A percentile compares a stretch with the other conserved stretches of the same genome.
phyloP scores from a whole-genome alignment of 2,888 invertebrate species.

The Acrocyrtus sp. region DNA sequence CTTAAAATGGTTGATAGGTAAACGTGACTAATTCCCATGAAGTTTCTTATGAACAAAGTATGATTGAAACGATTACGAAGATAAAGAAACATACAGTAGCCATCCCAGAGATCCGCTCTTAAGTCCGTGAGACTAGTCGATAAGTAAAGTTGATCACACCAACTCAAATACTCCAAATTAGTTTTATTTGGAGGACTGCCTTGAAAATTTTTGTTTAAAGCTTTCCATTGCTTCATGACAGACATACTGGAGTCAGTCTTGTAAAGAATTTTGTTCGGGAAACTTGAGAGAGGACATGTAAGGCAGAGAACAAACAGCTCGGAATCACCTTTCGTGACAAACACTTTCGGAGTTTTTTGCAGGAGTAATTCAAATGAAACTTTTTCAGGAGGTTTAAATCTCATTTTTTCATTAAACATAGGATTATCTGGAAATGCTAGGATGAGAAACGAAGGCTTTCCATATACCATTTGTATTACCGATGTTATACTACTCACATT shows the following conservation, averaged over 20 bases:
- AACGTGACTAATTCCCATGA: slow-evolving; percentile 16
- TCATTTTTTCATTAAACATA: too few relatives aligned
- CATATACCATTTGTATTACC: neutral
- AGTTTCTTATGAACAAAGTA: neutral
- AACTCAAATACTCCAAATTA: neutral
- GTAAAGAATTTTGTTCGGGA: neutral
- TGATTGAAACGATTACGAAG: slow-evolving; percentile 27
- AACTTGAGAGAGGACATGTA: neutral
- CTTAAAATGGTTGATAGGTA: slow-evolving; percentile 11
- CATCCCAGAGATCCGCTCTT: slow-evolving; percentile 34
- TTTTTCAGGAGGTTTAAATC: too few relatives aligned
- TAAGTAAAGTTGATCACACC: slow-evolving; percentile 8
- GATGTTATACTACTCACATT: neutral
- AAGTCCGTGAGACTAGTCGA: slow-evolving; percentile 3
- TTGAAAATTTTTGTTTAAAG: slow-evolving; percentile 26
- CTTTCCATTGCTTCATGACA: too few relatives aligned
- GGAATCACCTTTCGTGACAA: too few relatives aligned
- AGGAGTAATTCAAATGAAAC: too few relatives aligned
- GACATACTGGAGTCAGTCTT: too few relatives aligned
- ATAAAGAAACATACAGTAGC: slow-evolving; percentile 11
- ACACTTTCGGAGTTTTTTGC: too few relatives aligned
- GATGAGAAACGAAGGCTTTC: neutral
- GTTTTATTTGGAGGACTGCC: neutral
- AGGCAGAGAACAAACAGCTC: neutral
- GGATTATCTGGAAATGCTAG: too few relatives aligned